Percentiles rank a stretch among this genome's conserved stretches.
These are phyloP conservation scores for Hydropsyche betteni DNA, from an alignment of 2,888 invertebrate species.

Conservation along the genomic window DNA sequence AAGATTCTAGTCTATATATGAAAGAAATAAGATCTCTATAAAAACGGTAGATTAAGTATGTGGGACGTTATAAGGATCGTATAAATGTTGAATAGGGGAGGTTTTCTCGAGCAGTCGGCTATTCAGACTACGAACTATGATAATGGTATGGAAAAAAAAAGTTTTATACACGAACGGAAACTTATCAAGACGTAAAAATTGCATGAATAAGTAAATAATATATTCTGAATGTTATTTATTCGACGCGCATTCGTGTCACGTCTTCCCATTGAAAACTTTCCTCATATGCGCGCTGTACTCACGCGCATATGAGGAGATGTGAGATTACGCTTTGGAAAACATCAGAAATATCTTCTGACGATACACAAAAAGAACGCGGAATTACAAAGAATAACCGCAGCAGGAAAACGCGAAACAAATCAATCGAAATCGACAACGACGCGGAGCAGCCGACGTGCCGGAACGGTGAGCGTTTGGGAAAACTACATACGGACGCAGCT, in stretches of 20 bases:
- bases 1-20: too few species aligned
- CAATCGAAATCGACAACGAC: slow-evolving; percentile 4
- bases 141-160: too few species aligned
- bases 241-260: slow-evolving; percentile 27
- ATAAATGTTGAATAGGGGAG: too few species aligned
- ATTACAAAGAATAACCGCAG: not conserved
- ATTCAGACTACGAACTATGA: too few species aligned
- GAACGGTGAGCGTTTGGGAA: not conserved
- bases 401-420: not conserved
- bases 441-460: not conserved
- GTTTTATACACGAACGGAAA: too few species aligned
- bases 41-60: too few species aligned
- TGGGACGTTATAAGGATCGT: too few species aligned
- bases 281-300: slow-evolving; percentile 8
- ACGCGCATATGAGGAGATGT: not conserved
- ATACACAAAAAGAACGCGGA: not conserved
- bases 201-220: slow-evolving; percentile 4
- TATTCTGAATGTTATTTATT: not conserved
- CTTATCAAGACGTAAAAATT: too few species aligned
- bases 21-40: too few species aligned
- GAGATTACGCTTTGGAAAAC: slow-evolving; percentile 13
- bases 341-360: not conserved
- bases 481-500: not conserved
- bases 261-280: slow-evolving; percentile 38
- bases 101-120: too few species aligned